Evolutionary conservation across 2,113 vertebrate species (phyloP).

Genomic region (Petromus typicus): DNA sequence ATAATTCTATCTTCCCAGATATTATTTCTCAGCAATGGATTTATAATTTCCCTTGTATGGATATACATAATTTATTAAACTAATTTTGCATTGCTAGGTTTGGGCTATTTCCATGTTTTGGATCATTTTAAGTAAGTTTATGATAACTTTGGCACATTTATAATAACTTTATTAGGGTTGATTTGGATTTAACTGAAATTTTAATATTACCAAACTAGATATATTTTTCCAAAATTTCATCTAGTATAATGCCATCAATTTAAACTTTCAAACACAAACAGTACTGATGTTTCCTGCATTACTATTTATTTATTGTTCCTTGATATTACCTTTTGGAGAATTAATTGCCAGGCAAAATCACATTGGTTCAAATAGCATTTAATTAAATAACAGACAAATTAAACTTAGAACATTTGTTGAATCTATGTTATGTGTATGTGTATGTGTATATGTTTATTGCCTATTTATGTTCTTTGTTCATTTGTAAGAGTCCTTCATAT

Average conservation of each 20-base stretch:
- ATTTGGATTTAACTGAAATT: not conserved
- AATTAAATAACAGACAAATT: not conserved
- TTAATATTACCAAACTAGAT: not conserved
- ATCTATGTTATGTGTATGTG: not conserved
- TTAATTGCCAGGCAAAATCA: not conserved
- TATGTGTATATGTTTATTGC: not conserved
- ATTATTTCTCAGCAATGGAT: constrained; percentile 39
- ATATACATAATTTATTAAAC: not conserved
- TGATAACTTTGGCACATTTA: not conserved
- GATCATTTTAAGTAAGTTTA: constrained; percentile 25
- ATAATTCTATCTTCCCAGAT: constrained; percentile 25
- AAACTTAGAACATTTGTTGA: not conserved
- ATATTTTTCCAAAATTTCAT: constrained; percentile 49
- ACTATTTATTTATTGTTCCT: not conserved
- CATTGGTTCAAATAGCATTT: not conserved
- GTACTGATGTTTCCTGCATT: not conserved
- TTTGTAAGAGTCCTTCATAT: not conserved
- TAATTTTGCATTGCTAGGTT: not conserved
- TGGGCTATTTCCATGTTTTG: not conserved
- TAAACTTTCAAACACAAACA: not conserved
- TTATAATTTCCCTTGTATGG: constrained; percentile 34
- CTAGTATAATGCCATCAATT: not conserved
- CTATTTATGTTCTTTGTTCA: not conserved
- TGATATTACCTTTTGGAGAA: constrained; percentile 8
- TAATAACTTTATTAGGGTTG: not conserved